Conservation (phyloP, 2,113 vertebrate species). For the Chunga burmeisteri region DNA sequence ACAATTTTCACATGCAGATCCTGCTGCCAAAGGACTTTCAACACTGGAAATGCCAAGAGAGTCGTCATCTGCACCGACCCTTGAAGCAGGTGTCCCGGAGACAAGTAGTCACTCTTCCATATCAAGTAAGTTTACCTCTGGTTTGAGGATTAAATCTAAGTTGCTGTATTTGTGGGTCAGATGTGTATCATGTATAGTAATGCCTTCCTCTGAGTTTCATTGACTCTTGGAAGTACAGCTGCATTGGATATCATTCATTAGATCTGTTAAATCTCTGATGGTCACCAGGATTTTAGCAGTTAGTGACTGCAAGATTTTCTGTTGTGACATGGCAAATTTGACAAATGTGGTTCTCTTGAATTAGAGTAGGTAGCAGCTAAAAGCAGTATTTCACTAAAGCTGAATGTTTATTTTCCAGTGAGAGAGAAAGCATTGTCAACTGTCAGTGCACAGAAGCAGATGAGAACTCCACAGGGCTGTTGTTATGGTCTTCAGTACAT, state of each 20-base stretch:
- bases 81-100: conserved; percentile 90
- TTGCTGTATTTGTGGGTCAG: not conserved
- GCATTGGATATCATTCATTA: not conserved
- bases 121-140: conserved; percentile 83
- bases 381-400: not conserved
- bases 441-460: not conserved
- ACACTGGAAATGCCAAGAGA: conserved; percentile 93
- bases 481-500: not conserved
- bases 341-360: not conserved
- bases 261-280: not conserved
- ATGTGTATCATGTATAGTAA: not conserved
- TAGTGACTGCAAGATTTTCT: not conserved
- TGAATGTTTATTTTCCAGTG: not conserved
- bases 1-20: conserved; percentile 81
- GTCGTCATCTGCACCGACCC: conserved; percentile 92
- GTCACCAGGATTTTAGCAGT: not conserved
- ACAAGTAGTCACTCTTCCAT: conserved; percentile 93
- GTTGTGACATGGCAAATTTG: not conserved
- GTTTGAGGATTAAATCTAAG: not conserved
- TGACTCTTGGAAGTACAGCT: not conserved
- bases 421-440: not conserved
- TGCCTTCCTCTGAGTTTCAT: not conserved
- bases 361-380: not conserved
- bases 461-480: not conserved
- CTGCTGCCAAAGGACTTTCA: conserved; percentile 84